phyloP scores from a whole-genome alignment of 2,888 invertebrate species.

The Pammene aurita region DNA sequence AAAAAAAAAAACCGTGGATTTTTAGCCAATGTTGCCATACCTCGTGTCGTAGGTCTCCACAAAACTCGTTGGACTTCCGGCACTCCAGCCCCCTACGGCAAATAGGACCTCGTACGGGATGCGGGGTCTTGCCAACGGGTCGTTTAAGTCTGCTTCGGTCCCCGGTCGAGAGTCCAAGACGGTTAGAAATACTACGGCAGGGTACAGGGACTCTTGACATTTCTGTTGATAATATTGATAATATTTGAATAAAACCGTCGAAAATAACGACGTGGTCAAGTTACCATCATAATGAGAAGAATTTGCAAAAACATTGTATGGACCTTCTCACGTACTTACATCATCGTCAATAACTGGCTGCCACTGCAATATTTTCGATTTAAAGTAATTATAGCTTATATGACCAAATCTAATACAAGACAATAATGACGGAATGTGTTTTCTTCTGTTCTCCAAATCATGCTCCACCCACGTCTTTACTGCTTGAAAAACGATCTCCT shows the following conservation, averaged over 20 bases:
- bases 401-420: conserved; percentile 87
- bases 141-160: conserved; percentile 78
- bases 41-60: conserved; percentile 91
- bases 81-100: conserved; percentile 92
- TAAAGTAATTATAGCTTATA: conserved; percentile 83
- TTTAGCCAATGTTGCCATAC: conserved; percentile 57
- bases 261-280: background rate
- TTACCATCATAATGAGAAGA: background rate
- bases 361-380: conserved; percentile 82
- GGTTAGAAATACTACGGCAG: conserved; percentile 80
- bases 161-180: conserved; percentile 77
- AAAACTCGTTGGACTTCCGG: conserved; percentile 92
- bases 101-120: conserved; percentile 91
- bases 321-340: conserved; percentile 55
- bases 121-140: conserved; percentile 87
- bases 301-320: background rate
- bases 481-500: conserved; percentile 89
- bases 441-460: conserved; percentile 79
- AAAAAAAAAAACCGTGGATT: background rate
- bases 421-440: conserved; percentile 83
- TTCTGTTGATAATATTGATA: conserved; percentile 59
- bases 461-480: conserved; percentile 88
- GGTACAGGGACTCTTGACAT: conserved; percentile 80
- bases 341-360: conserved; percentile 78
- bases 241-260: background rate